Evolutionary conservation across 2,113 vertebrate genomes (phyloP), one percentile per base, ranked within the genome.

Genomic region (Phocoena phocoena): DNA sequence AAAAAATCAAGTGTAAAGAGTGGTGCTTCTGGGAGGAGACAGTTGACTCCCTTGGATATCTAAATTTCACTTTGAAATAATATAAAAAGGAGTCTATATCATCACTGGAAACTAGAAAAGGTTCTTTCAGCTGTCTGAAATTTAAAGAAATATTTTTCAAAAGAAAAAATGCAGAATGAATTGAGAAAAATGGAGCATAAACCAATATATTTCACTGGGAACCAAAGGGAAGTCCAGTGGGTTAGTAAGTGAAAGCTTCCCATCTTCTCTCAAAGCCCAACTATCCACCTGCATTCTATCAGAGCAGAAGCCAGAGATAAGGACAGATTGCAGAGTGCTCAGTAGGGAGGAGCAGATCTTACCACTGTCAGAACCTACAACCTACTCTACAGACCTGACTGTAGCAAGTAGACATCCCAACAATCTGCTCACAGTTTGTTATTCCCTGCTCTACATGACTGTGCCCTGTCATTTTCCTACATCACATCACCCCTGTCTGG

Each of bases 41-140:
- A 82, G 14, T 84, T 81, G 67, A 87, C 38, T 83, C 36, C 68
- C 23, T 82, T 58, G 28, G 53, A 58, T 95, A 86, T 81, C 60
- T 94, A 88, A 90, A 77, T 93, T 91, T 96, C 41, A 81, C 55
- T 93, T 94, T 88, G 77, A 94, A 97, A 97, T 96, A 88, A 60
- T 81, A 88, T 68, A 50, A 93, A 97, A 86, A 36, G 5, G 5
- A 84, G 8, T 68, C 23, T 90, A 20, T 41, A 63, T 92, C 12
- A 58, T 60, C 13, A 47, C 14, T 44, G n/a, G 31, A 80, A 93
- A 60, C 14, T 53, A 67, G 33, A 88, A 86, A 96, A 73, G 0
- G 0, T 68, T 55, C 28, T 36, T 86, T 38, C 6, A 85, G 11
- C 7, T 77, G 1, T 70, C 9, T 80, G 21, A 84, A 93, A 95